Conservation (phyloP, 2,797 vertebrate genomes). For the Eulemur mongoz region DNA sequence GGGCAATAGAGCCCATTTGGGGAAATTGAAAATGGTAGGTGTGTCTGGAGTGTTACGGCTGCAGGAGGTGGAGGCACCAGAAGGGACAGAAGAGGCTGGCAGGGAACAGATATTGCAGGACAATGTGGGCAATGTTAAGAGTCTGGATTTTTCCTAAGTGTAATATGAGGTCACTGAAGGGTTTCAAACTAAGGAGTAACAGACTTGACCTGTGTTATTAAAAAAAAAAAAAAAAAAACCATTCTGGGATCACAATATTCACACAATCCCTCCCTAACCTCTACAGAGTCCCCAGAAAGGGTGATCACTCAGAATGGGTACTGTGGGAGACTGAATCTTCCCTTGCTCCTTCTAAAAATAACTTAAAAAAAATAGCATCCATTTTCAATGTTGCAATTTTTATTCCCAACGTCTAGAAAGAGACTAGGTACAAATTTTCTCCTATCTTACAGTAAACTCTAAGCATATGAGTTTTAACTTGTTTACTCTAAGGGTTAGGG, state of each 20-base stretch:
- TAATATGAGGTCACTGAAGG: background rate
- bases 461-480: background rate
- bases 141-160: background rate
- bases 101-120: background rate
- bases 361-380: background rate
- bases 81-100: background rate
- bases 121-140: background rate
- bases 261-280: background rate
- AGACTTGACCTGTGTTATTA: background rate
- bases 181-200: background rate
- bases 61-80: background rate
- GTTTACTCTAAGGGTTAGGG: background rate
- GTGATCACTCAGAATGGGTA: background rate
- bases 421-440: background rate
- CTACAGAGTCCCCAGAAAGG: background rate
- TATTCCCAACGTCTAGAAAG: background rate
- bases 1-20: background rate
- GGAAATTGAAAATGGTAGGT: background rate
- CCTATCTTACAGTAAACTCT: background rate
- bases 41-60: background rate
- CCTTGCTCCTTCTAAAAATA: background rate
- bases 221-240: background rate
- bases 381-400: background rate
- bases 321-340: background rate
- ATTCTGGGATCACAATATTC: background rate